These are phyloP conservation scores for Bombylius discolor DNA, from an alignment of 2,888 invertebrate species.

Conservation along the genomic window DNA sequence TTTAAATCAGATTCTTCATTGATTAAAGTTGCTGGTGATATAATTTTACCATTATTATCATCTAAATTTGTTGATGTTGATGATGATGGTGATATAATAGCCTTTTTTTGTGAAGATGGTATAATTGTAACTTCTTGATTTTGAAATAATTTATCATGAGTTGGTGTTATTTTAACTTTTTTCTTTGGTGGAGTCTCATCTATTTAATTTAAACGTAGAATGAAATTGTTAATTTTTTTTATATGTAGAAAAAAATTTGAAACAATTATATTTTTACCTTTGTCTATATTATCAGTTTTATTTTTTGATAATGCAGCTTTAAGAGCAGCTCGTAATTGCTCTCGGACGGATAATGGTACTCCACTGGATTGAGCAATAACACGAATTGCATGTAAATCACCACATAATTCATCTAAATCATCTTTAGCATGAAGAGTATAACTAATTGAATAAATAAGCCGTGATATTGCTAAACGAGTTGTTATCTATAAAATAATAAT, in stretches of 20 bases:
- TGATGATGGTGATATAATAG: constrained; percentile 10
- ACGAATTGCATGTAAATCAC: constrained; percentile 36
- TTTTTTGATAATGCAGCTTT: constrained; percentile 30
- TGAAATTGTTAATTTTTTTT: background rate
- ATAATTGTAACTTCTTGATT: background rate
- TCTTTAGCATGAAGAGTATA: constrained; percentile 35
- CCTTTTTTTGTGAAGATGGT: background rate
- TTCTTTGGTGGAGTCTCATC: constrained; percentile 19
- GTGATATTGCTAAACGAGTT: constrained; percentile 32
- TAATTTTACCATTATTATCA: constrained; percentile 18
- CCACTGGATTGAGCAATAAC: constrained; percentile 35
- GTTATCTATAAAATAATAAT: constrained; percentile 23
- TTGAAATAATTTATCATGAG: background rate
- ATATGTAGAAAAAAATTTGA: background rate
- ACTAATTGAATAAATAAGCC: constrained; percentile 35
- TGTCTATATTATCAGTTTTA: constrained; percentile 28
- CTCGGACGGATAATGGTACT: constrained; percentile 32
- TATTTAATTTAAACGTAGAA: background rate
- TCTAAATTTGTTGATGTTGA: constrained; percentile 8
- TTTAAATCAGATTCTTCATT: background rate
- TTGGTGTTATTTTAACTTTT: constrained; percentile 14
- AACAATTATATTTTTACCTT: constrained; percentile 18
- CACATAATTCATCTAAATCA: constrained; percentile 35
- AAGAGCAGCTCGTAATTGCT: constrained; percentile 31
- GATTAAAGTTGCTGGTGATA: constrained; percentile 19